Evolutionary conservation across 1,140 invertebrate species (phyloP).

Genomic region (Hycleus phaleratus): DNA sequence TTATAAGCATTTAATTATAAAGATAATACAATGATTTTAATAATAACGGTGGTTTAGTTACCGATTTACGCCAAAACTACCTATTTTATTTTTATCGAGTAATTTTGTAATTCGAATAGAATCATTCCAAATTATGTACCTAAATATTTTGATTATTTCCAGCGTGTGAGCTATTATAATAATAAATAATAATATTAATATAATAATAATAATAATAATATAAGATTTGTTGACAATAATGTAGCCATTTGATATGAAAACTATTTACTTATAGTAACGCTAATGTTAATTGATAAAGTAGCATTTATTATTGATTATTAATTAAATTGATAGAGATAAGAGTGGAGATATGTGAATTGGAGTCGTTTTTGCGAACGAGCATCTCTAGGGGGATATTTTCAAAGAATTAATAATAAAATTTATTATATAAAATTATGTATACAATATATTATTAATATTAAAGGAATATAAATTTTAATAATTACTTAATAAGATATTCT

Average conservation of each 20-base stretch:
- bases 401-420: conserved; percentile 5
- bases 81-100: conserved; percentile 20
- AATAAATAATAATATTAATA: no score
- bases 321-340: no score
- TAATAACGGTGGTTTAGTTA: conserved; percentile 36
- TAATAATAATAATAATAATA: background rate
- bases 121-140: conserved; percentile 42
- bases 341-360: no score
- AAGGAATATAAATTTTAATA: conserved; percentile 31
- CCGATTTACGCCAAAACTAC: background rate
- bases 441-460: conserved; percentile 30
- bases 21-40: conserved; percentile 11
- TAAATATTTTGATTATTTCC: conserved; percentile 34
- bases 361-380: no score
- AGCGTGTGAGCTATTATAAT: conserved; percentile 31
- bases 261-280: conserved; percentile 35
- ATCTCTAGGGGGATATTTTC: no score
- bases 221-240: conserved; percentile 42
- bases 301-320: conserved; percentile 35
- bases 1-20: conserved; percentile 38
- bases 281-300: conserved; percentile 37
- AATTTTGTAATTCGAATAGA: conserved; percentile 4
- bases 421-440: conserved; percentile 33
- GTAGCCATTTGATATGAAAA: conserved; percentile 40
- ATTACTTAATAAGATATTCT: conserved; percentile 21